phyloP scores from a whole-genome alignment of 1,140 invertebrate species.

The Cotesia typhae region DNA sequence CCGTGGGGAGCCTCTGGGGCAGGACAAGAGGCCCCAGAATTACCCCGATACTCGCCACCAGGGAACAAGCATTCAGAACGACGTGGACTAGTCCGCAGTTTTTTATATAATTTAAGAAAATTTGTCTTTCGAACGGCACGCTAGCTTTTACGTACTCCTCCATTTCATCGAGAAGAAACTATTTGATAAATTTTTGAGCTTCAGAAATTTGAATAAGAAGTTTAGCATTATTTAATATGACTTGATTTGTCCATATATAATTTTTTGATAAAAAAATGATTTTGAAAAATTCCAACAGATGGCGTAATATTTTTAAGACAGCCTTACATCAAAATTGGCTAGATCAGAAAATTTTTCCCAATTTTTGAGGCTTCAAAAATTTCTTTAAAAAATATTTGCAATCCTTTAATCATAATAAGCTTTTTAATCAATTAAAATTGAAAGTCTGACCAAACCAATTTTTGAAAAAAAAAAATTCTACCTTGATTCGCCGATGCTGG shows the following conservation, averaged over 20 bases:
- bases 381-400: no score
- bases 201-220: background rate
- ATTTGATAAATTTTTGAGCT: background rate
- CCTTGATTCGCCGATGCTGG: conserved; percentile 20
- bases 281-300: no score
- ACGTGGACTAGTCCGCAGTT: background rate
- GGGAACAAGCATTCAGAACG: background rate
- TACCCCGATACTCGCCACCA: background rate
- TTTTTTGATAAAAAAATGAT: no score
- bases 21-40: conserved; percentile 33
- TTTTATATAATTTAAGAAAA: conserved; percentile 9
- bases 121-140: background rate
- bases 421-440: background rate
- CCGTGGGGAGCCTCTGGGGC: conserved; percentile 29
- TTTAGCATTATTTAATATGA: no score
- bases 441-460: background rate
- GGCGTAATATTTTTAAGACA: no score
- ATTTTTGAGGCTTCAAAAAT: no score
- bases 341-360: no score
- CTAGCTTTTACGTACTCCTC: background rate
- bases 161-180: conserved; percentile 19
- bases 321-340: no score
- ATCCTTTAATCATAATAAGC: background rate
- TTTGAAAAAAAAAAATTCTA: conserved; percentile 9
- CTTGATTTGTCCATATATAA: no score